Evolutionary conservation across 2,797 vertebrate genomes (phyloP), one percentile per base, ranked within the genome.

Genomic region (Spondyliosoma cantharus): DNA sequence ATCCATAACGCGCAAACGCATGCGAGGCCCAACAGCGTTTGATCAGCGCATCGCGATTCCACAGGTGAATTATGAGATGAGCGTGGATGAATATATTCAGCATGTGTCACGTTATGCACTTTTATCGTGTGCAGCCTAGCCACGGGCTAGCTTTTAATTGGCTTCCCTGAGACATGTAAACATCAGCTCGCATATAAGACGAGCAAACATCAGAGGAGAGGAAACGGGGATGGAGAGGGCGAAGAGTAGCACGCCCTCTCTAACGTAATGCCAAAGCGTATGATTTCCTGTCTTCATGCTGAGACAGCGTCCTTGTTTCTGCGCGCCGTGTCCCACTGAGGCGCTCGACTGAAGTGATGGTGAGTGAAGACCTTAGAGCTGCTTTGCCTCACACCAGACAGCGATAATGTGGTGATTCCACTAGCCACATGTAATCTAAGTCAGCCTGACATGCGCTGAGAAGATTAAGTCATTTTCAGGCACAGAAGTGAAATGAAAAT

Each of bases 81-180:
- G 75, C 15, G 1, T 5, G 14, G 75, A 86, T 83, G 54, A 92
- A 89, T 80, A 71, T 84, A 90, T 91, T 87, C 67, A 74, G 80
- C 74, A 84, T 85, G 71, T 80, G 82, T 88, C 85, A 87, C 20
- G 70, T 89, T 80, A 65, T 76, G 74, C 81, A 50, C 87, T 88
- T 90, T 89, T 81, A 84, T 89, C 60, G 20, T 62, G 82, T 54
- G 81, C 85, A 80, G 74, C 67, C n/a, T 87, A 89, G 90, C 93
- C 89, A 90, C n/a, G 8, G 90, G 90, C 89, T 81, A 91, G 85
- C 87, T 92, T 93, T 94, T 93, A 94, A 93, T 93, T 93, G 91
- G 91, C 85, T 91, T 89, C 91, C 82, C 78, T 68, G 80, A 88
- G 90, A 91, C 87, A 86, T 84, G 87, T 85, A 92, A 92, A 91